These are phyloP conservation scores for Epinotia demarniana DNA, from an alignment of 2,888 invertebrate species.

Conservation along the genomic window DNA sequence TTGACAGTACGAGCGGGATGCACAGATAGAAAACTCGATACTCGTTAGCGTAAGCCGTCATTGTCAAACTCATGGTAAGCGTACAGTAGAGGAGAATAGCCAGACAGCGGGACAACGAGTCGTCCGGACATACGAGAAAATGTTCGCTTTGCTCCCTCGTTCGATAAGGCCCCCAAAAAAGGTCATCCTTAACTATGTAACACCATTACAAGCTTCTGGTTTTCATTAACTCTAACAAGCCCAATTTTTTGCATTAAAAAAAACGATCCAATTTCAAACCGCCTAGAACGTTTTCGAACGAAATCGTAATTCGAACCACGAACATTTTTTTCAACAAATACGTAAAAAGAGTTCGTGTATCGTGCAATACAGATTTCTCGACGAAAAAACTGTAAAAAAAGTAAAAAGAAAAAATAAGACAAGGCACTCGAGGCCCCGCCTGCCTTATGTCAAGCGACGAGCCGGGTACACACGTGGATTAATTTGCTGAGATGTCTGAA, in stretches of 20 bases:
- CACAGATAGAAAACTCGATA: too few species aligned
- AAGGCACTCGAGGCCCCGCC: conserved; percentile 60
- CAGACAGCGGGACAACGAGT: too few species aligned
- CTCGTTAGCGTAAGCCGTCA: too few species aligned
- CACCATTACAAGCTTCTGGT: conserved; percentile 36
- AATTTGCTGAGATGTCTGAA: background rate
- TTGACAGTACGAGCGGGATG: too few species aligned
- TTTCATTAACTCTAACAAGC: conserved; percentile 42
- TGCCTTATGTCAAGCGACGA: conserved; percentile 64
- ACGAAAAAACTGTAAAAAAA: conserved; percentile 61
- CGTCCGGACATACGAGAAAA: too few species aligned
- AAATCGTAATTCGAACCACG: conserved; percentile 44
- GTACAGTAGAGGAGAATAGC: too few species aligned
- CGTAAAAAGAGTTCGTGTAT: conserved; percentile 67
- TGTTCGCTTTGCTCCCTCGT: background rate
- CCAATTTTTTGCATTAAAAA: conserved; percentile 31
- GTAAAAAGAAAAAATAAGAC: conserved; percentile 59
- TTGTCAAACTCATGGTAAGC: too few species aligned
- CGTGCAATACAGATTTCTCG: conserved; percentile 78
- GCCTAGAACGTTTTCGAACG: conserved; percentile 36
- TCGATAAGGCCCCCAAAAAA: background rate
- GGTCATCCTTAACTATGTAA: conserved; percentile 10
- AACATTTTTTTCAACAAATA: conserved; percentile 56
- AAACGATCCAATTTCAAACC: conserved; percentile 39
- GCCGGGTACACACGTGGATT: conserved; percentile 26